Evolutionary conservation across 2,888 invertebrate species (phyloP).

Genomic region (Ophion slaviceki): DNA sequence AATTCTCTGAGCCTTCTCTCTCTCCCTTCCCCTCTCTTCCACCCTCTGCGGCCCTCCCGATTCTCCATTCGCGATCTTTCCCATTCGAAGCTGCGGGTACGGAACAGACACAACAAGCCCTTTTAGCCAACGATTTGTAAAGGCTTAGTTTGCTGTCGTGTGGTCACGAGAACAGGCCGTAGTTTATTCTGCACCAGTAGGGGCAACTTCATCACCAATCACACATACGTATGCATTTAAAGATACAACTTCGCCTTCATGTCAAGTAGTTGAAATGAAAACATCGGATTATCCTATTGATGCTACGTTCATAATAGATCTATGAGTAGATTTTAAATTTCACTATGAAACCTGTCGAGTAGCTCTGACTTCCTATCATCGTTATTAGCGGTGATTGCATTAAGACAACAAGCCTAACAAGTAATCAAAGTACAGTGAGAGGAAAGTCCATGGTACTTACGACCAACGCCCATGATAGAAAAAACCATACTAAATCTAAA

Average conservation of each 20-base stretch:
- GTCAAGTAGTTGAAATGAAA: too few relatives aligned
- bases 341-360: too few relatives aligned
- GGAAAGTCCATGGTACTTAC: too few relatives aligned
- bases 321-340: too few relatives aligned
- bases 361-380: too few relatives aligned
- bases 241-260: not conserved
- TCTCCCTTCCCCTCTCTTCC: constrained; percentile 47
- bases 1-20: constrained; percentile 66
- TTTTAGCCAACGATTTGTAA: constrained; percentile 25
- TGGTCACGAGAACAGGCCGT: constrained; percentile 8
- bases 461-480: too few relatives aligned
- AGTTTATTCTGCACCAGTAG: not conserved
- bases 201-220: not conserved
- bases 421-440: too few relatives aligned
- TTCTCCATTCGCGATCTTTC: constrained; percentile 32
- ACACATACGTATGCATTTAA: not conserved
- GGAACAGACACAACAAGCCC: not conserved
- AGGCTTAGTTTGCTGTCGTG: not conserved
- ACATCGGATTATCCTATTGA: too few relatives aligned
- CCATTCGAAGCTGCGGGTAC: constrained; percentile 2
- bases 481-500: too few relatives aligned
- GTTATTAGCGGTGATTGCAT: too few relatives aligned
- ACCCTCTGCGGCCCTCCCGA: constrained; percentile 58
- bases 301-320: too few relatives aligned
- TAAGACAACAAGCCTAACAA: too few relatives aligned